A percentile compares a stretch with the other conserved stretches of the same genome.
Evolutionary conservation across 92 coral and sea anemone species (phyloP).

Genomic region (Galaxea fascicularis): DNA sequence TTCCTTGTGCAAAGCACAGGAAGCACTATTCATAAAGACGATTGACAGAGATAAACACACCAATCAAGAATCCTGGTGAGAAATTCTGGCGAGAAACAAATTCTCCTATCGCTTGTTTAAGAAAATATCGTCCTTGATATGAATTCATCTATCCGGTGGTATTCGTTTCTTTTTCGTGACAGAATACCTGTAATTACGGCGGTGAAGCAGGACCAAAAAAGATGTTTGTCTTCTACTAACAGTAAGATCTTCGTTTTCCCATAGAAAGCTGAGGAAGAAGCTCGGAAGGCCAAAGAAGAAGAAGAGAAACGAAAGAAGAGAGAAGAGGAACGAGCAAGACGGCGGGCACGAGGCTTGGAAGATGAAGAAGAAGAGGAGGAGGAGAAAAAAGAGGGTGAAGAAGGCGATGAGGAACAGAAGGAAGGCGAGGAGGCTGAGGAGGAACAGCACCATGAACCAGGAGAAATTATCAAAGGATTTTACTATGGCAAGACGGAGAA

Average conservation of each 20-base stretch:
- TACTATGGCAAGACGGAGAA: constrained; percentile 81
- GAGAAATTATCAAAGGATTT: constrained; percentile 87
- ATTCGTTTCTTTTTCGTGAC: too few relatives aligned
- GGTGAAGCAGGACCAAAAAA: too few relatives aligned
- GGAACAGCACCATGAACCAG: constrained; percentile 70
- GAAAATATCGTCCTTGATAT: too few relatives aligned
- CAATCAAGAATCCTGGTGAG: too few relatives aligned
- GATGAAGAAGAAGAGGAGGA: constrained; percentile 85
- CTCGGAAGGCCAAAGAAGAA: constrained; percentile 89
- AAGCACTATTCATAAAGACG: too few relatives aligned
- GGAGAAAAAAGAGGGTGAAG: constrained; percentile 71
- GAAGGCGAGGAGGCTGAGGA: constrained; percentile 69
- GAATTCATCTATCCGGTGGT: too few relatives aligned
- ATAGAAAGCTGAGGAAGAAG: constrained; percentile 97
- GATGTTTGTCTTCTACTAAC: too few relatives aligned
- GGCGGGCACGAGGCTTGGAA: constrained; percentile 94
- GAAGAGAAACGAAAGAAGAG: constrained; percentile 93
- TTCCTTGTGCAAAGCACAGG: too few relatives aligned
- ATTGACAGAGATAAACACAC: too few relatives aligned
- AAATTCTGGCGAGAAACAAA: too few relatives aligned
- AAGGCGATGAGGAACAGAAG: constrained; percentile 71
- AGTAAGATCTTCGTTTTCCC: background rate
- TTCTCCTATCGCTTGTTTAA: too few relatives aligned
- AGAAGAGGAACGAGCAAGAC: constrained; percentile 89
- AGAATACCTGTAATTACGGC: too few relatives aligned